Evolutionary conservation across 2,888 invertebrate genomes (phyloP).

Genomic region (Fabriciana adippe): DNA sequence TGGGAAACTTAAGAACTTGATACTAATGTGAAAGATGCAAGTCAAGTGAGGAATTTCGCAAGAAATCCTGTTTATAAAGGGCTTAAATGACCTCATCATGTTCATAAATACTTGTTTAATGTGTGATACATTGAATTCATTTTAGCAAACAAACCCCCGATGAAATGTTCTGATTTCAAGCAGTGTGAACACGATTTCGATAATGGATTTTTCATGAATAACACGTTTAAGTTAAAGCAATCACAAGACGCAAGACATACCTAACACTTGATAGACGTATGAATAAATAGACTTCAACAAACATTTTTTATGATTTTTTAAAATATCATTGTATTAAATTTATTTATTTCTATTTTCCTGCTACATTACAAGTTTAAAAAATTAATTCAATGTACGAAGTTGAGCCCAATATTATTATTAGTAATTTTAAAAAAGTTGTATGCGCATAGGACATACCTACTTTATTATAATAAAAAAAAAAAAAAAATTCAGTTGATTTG

Average conservation of each 20-base stretch:
- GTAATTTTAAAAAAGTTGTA: too few species aligned
- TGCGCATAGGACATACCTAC: too few species aligned
- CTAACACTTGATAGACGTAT: neutral
- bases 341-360: too few species aligned
- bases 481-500: too few species aligned
- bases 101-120: slow-evolving; percentile 38
- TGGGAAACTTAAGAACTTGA: slow-evolving; percentile 3
- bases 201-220: slow-evolving; percentile 36
- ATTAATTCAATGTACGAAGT: too few species aligned
- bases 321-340: too few species aligned
- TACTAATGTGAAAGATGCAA: slow-evolving; percentile 19
- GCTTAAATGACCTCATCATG: slow-evolving; percentile 27
- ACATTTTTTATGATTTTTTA: too few species aligned
- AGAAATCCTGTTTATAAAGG: slow-evolving; percentile 42
- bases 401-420: too few species aligned
- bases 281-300: too few species aligned
- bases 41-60: slow-evolving; percentile 24
- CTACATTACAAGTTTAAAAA: too few species aligned
- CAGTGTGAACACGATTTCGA: slow-evolving; percentile 42
- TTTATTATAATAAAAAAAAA: too few species aligned
- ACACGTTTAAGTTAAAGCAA: slow-evolving; percentile 5
- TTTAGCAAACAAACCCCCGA: slow-evolving; percentile 51
- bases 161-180: slow-evolving; percentile 44
- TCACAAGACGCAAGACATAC: neutral
- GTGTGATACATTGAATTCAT: slow-evolving; percentile 53